Evolutionary conservation across 2,888 invertebrate genomes (phyloP), one percentile per base, ranked within the genome.

Genomic region (Diaperis boleti): DNA sequence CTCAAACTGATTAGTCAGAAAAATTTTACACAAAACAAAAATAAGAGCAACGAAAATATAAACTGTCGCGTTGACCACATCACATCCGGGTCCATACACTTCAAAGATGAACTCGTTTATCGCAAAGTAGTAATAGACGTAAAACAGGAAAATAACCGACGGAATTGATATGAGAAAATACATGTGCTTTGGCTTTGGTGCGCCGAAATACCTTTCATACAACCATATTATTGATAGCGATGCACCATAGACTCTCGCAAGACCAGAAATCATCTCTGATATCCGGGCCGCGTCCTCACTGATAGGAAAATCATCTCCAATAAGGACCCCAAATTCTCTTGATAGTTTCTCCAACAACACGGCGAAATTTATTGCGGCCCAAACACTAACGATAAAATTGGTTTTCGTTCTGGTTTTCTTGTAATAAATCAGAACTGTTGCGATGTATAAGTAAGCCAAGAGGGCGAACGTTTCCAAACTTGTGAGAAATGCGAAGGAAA

Each of bases 161-260:
- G 64, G 64, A 6, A 55, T 3, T 5, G 41, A 29, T 7, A 60
- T 55, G 1, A 60, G 15, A 17, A 45, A 59, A 33, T 63, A 52
- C 31, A 49, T 13, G 17, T 33, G 60, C 15, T 35, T 55, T 1
- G 26, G 17, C 8, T 39, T 37, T 3, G 42, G 44, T 1, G 6
- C 14, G 14, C 45, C 45, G 11, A 26, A 59, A 41, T 45, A 64
- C 29, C 41, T 54, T 7, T 31, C 33, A 31, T 41, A 54, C 6
- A 64, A 31, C 64, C 64, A 64, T 1, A 56, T 55, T 6, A 60
- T 11, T 13, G 31, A 14, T 11, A 64, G 29, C 3, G 17, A 42
- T 11, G 60, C 55, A n/a, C 59, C 64, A 50, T 64, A 64, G 3
- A 31, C n/a, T 13, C 64, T 26, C 0, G 44, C 52, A 3, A 62